Conservation (phyloP, 2,797 vertebrate genomes). For the Lophius americanus region DNA sequence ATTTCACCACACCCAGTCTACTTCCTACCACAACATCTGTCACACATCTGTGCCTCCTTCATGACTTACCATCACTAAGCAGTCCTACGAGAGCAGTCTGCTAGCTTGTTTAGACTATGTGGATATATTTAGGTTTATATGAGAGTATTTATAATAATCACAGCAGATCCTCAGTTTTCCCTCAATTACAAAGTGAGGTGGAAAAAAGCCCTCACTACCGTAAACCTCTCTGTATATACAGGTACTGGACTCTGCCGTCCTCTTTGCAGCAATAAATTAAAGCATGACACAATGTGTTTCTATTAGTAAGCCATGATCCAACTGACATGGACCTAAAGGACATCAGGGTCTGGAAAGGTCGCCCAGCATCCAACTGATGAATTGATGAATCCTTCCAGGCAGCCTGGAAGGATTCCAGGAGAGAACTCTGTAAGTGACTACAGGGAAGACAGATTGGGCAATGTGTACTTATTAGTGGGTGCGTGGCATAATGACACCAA, state of each 20-base stretch:
- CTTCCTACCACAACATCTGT: conserved; percentile 59
- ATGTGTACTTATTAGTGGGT: conserved; percentile 29
- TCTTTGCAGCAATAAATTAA: conserved; percentile 21
- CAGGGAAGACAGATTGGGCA: conserved; percentile 12
- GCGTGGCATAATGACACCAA: conserved; percentile 3
- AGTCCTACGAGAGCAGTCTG: not conserved
- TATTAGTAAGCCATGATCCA: conserved; percentile 1
- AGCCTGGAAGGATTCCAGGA: no score
- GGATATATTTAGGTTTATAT: conserved; percentile 21
- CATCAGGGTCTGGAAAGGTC: conserved; percentile 9
- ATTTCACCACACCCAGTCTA: conserved; percentile 38
- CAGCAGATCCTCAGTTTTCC: conserved; percentile 6
- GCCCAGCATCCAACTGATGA: not conserved
- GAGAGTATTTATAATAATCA: conserved; percentile 26
- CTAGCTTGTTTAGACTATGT: conserved; percentile 17
- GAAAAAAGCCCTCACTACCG: conserved; percentile 25
- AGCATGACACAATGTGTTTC: not conserved
- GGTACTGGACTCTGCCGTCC: no score
- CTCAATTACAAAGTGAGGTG: conserved; percentile 9
- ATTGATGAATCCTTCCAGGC: not conserved
- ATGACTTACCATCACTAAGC: conserved; percentile 27
- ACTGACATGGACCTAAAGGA: conserved; percentile 3
- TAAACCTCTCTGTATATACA: conserved; percentile 1
- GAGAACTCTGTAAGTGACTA: not conserved
- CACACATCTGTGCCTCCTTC: conserved; percentile 52